Evolutionary conservation across 2,888 invertebrate species (phyloP).

Genomic region (Dynastes grantii): DNA sequence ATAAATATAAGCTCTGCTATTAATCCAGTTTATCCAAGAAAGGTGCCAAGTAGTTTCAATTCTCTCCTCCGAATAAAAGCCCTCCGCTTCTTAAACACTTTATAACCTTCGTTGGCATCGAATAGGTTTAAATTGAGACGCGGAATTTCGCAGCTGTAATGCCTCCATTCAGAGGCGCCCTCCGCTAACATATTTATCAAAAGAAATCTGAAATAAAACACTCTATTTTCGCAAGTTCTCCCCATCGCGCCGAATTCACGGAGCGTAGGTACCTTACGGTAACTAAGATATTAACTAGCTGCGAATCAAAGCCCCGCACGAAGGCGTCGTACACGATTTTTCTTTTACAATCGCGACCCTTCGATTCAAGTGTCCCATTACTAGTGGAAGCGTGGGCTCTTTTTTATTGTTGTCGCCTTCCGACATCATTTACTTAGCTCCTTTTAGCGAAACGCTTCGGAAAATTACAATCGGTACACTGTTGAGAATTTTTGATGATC

Average conservation of each 20-base stretch:
- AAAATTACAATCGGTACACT: slow-evolving; percentile 37
- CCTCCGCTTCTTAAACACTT: background rate
- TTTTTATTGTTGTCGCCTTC: slow-evolving; percentile 37
- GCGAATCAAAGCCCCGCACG: slow-evolving; percentile 32
- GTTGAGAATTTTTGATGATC: background rate
- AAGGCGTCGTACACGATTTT: slow-evolving; percentile 36
- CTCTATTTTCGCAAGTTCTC: slow-evolving; percentile 24
- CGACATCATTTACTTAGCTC: slow-evolving; percentile 18
- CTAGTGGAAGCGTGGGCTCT: slow-evolving; percentile 19
- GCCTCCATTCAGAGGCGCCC: slow-evolving; percentile 2
- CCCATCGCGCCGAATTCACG: background rate
- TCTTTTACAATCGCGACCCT: slow-evolving; percentile 40
- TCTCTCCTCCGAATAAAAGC: too few relatives aligned
- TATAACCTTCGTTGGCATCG: background rate
- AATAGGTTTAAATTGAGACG: slow-evolving; percentile 16
- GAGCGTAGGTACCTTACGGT: slow-evolving; percentile 14
- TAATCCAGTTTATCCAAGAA: background rate
- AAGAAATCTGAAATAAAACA: slow-evolving; percentile 34
- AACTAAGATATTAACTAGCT: slow-evolving; percentile 46
- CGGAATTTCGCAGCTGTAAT: background rate
- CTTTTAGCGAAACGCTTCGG: slow-evolving; percentile 28
- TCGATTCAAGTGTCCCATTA: slow-evolving; percentile 38
- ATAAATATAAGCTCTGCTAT: background rate
- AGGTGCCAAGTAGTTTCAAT: too few relatives aligned
- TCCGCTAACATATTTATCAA: slow-evolving; percentile 28